Conservation (phyloP, 2,113 vertebrate species). For the Dryoscopus gambensis region DNA sequence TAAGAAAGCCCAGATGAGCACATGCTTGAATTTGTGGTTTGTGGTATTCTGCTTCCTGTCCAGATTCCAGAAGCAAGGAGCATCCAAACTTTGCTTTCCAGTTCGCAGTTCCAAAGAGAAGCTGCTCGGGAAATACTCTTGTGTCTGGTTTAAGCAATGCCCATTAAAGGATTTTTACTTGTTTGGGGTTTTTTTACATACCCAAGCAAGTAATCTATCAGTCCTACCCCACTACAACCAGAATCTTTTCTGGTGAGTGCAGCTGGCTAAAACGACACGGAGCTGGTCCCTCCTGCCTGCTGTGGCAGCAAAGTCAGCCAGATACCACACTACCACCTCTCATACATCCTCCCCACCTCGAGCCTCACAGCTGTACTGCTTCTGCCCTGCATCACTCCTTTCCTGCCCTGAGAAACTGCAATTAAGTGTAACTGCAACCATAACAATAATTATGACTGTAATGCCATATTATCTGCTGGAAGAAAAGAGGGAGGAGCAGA, state of each 20-base stretch:
- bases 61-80: neutral
- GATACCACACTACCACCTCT: neutral
- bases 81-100: neutral
- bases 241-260: neutral
- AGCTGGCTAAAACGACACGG: neutral
- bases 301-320: neutral
- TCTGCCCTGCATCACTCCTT: neutral
- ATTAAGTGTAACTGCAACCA: neutral
- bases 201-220: neutral
- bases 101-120: neutral
- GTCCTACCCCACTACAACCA: neutral
- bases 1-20: neutral
- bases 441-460: neutral
- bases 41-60: neutral
- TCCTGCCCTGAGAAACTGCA: neutral
- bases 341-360: fast-evolving
- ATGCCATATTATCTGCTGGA: neutral
- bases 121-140: neutral
- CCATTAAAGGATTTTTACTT: neutral
- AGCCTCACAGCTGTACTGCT: neutral
- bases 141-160: neutral
- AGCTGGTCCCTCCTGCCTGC: neutral
- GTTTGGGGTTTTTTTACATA: neutral
- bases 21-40: neutral
- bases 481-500: neutral